Evolutionary conservation across 2,113 vertebrate species (phyloP), one percentile per base, ranked within the genome.

Genomic region (Paraplagusia blochii): DNA sequence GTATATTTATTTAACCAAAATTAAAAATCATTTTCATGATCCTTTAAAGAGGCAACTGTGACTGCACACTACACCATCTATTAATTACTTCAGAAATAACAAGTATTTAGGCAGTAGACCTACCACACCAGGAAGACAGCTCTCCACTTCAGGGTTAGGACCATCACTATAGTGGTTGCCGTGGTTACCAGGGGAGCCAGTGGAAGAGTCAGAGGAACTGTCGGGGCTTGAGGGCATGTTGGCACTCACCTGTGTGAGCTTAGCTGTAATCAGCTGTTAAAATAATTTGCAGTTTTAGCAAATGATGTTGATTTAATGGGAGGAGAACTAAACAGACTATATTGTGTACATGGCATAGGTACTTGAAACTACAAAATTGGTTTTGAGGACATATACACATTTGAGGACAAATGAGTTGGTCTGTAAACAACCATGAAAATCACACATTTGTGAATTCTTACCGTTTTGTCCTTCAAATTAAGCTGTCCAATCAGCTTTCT

Each of bases 221-320:
- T 99, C 97, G 69, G 97, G 97, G 79, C 97, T 99, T 75, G 97
- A 99, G 86, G 97, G 97, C 95, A 98, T 98, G 87, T 99, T 99
- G 87, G 96, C 93, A 89, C 96, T 98, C 89, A 98, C 95, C 87
- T 98, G 97, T 46, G 97, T 99, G 79, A 99, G 93, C 90, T 99
- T 99, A 76, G 97, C 97, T 9, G 97, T 99, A 80, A 99, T 99
- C 84, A 99, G 86, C 97, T 98, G 44, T 4, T 72, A 2, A 66
- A 9, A 56, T 12, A 53, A 39, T 5, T n/a, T 11, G 2, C 2
- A 5, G 16, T 34, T 36, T 15, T 6, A 47, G 14, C 58, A 35
- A 44, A 45, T 19, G 44, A n/a, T n/a, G n/a, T 13, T 9, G 35
- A 13, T 14, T 9, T 16, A 8, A 19, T 1, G 8, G 11, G 7